Evolutionary conservation across 2,888 invertebrate genomes (phyloP).

Genomic region (Stenurella melanura): DNA sequence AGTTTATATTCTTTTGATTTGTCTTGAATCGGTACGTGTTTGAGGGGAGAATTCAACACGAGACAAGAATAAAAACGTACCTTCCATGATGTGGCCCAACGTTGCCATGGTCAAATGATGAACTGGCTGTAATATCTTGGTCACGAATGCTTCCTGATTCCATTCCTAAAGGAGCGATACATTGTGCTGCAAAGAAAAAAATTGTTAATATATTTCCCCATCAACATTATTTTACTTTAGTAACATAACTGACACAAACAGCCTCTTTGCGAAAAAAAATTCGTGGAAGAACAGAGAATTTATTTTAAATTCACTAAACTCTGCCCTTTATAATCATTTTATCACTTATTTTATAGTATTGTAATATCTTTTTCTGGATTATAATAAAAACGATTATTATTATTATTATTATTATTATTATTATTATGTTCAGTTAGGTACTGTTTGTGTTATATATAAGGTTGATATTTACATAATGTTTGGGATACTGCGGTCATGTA

Average conservation of each 20-base stretch:
- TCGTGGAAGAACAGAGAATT: too few relatives aligned
- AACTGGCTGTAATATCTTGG: slow-evolving; percentile 88
- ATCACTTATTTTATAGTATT: too few relatives aligned
- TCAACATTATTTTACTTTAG: not conserved
- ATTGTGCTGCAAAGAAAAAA: slow-evolving; percentile 81
- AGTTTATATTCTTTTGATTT: slow-evolving; percentile 7
- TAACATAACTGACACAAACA: not conserved
- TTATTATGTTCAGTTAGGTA: too few relatives aligned
- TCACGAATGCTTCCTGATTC: slow-evolving; percentile 88
- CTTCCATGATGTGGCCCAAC: slow-evolving; percentile 91
- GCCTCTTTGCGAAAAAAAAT: too few relatives aligned
- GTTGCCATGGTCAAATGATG: slow-evolving; percentile 88
- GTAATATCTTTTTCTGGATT: too few relatives aligned
- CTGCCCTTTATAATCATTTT: too few relatives aligned
- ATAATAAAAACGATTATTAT: too few relatives aligned
- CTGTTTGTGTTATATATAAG: too few relatives aligned
- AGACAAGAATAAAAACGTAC: slow-evolving; percentile 72
- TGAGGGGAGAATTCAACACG: not conserved
- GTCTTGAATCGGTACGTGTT: not conserved
- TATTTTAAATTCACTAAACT: too few relatives aligned
- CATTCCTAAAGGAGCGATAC: slow-evolving; percentile 89
- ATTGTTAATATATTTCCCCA: slow-evolving; percentile 1
- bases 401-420: too few relatives aligned
- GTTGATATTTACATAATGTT: too few relatives aligned
- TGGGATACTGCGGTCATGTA: too few relatives aligned